Conservation (phyloP, 2,888 invertebrate genomes). For the Dasypogon diadema region DNA sequence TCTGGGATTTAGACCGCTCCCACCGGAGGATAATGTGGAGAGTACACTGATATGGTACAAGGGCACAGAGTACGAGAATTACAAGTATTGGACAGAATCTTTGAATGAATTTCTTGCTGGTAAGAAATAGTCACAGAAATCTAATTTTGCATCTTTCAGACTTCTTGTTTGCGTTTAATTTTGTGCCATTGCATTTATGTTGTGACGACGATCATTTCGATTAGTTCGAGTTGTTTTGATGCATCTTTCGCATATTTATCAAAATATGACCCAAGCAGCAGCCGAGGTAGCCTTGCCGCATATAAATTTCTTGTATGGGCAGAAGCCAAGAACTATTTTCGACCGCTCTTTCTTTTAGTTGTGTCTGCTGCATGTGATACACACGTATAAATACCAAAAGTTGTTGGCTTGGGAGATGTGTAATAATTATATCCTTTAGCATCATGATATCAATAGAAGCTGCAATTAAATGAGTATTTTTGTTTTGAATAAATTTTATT, state of each 20-base stretch:
- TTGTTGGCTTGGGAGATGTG: background rate
- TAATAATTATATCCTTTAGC: too few relatives aligned
- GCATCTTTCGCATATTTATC: background rate
- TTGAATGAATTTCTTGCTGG: slow-evolving; percentile 82
- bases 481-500: too few relatives aligned
- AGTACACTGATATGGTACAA: slow-evolving; percentile 97
- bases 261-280: slow-evolving; percentile 27
- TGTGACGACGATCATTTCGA: background rate
- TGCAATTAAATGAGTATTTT: too few relatives aligned
- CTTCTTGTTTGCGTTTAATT: too few relatives aligned
- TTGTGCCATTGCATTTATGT: background rate
- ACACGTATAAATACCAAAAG: slow-evolving; percentile 25
- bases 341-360: slow-evolving; percentile 12
- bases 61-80: slow-evolving; percentile 81
- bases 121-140: slow-evolving; percentile 68
- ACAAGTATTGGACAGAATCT: slow-evolving; percentile 82
- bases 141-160: background rate
- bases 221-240: background rate
- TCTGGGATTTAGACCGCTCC: slow-evolving; percentile 94
- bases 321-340: slow-evolving; percentile 35
- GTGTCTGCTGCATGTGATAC: background rate
- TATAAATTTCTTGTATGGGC: slow-evolving; percentile 31
- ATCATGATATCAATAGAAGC: too few relatives aligned
- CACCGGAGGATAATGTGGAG: slow-evolving; percentile 85
- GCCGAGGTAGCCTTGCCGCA: background rate